Base-by-base conservation (phyloP, 2,888 invertebrate species). In the Thelaira solivaga region DNA sequence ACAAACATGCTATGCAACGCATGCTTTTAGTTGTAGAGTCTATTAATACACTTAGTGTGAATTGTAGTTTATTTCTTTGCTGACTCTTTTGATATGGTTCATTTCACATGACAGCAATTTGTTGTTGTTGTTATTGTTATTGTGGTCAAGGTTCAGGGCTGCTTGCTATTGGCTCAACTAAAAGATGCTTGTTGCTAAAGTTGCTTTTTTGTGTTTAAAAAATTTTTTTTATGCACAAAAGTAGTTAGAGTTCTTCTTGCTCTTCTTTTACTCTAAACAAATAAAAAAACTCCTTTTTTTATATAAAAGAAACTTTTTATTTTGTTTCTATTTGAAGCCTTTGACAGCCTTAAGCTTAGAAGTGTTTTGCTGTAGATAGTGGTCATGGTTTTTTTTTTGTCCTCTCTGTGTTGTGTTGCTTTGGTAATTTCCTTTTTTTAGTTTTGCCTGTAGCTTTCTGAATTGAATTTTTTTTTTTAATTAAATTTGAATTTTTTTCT, bases 31-130 rank as follows among this genome's bases (percentile, higher is more conserved):
- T 26, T 31, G 43, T 4, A 13, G 10, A 4, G 39, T 45, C 2
- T 59, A 39, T 69, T 69, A 69, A 39, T 69, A 20, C n/a, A n/a
- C n/a, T n/a, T 16, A 41, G 45, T 47, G 75, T 57, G 62, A 59
- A 49, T 62, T 64, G 61, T 31, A 61, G 36, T 22, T 59, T 31
- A n/a, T 41, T 24, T 45, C 2, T 34, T 53, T 34, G n/a, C 24
- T 49, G 34, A 53, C 36, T 26, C 64, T 43, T n/a, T 29, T 51
- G 36, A 4, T 34, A 39, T 39, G 36, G 62, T 47, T 47, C 62
- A 62, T 51, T 62, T 45, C 59, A 51, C 69, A 51, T 49, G 41
- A 0, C 3, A 41, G 18, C 16, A 5, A 20, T 55, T 53, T 55
- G 49, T n/a, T 43, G 36, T 34, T 55, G 24, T 53, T 55, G 49